A percentile compares a stretch with the other conserved stretches of the same genome.
Evolutionary conservation across 1,140 invertebrate genomes (phyloP).

Genomic region (Brachionus rubens): DNA sequence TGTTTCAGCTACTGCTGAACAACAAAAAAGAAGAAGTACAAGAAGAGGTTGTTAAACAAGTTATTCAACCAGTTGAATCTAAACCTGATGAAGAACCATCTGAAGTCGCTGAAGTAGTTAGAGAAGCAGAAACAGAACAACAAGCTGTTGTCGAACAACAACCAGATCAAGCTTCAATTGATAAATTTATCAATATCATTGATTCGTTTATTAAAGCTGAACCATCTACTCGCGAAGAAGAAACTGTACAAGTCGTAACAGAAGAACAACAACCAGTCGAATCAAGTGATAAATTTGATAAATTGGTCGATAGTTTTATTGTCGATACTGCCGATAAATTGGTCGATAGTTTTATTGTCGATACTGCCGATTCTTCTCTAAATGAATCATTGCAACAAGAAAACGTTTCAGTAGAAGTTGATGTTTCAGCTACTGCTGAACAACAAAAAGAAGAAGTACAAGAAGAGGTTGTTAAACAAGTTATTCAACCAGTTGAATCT

Average conservation of each 20-base stretch:
- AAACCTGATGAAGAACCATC: neutral
- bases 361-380: too few species aligned
- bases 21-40: too few species aligned
- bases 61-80: too few species aligned
- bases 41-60: too few species aligned
- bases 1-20: too few species aligned
- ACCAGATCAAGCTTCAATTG: neutral
- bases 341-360: neutral
- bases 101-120: neutral
- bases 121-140: too few species aligned
- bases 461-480: neutral
- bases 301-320: conserved; percentile 16
- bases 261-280: neutral
- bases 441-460: neutral
- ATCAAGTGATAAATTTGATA: conserved; percentile 4
- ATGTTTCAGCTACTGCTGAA: neutral
- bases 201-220: neutral
- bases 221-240: neutral
- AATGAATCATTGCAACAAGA: neutral
- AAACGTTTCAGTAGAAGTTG: neutral
- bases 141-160: too few species aligned
- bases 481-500: neutral
- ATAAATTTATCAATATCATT: conserved; percentile 13
- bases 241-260: neutral
- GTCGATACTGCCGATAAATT: neutral